Percentiles rank a stretch among this genome's conserved stretches.
Conservation (phyloP, 2,888 invertebrate species). For the Andrena praecox region DNA sequence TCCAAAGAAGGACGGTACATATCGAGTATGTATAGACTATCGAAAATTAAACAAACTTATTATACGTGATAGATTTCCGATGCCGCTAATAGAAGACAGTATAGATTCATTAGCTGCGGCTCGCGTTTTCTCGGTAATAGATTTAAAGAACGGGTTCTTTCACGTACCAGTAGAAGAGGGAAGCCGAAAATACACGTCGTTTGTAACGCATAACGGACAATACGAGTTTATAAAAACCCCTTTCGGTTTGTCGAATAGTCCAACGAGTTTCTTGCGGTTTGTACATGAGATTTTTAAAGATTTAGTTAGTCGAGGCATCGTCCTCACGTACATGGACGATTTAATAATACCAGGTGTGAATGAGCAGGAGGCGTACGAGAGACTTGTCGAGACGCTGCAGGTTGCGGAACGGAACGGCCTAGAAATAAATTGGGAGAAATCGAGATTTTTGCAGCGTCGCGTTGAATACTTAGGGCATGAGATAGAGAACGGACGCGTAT, state of each 20-base stretch:
- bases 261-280: constrained; percentile 17
- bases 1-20: constrained; percentile 19
- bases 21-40: constrained; percentile 21
- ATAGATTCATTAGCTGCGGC: constrained; percentile 4
- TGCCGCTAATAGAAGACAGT: constrained; percentile 25
- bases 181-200: constrained; percentile 10
- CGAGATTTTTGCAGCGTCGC: not conserved
- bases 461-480: constrained; percentile 17
- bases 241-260: constrained; percentile 14
- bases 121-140: constrained; percentile 7
- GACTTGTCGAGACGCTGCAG: not conserved
- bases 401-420: constrained; percentile 11
- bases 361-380: not conserved
- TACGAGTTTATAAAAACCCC: constrained; percentile 15
- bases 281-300: constrained; percentile 12
- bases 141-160: constrained; percentile 16
- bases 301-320: not conserved
- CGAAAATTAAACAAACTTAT: constrained; percentile 17
- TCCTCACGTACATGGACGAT: constrained; percentile 12
- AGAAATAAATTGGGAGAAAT: constrained; percentile 20
- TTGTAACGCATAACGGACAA: constrained; percentile 3
- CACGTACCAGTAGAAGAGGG: constrained; percentile 12
- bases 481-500: not conserved
- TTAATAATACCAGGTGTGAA: constrained; percentile 22
- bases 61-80: constrained; percentile 15